These are phyloP conservation scores for Speoplatyrhinus poulsoni DNA, from an alignment of 2,113 vertebrate genomes.

Conservation along the genomic window DNA sequence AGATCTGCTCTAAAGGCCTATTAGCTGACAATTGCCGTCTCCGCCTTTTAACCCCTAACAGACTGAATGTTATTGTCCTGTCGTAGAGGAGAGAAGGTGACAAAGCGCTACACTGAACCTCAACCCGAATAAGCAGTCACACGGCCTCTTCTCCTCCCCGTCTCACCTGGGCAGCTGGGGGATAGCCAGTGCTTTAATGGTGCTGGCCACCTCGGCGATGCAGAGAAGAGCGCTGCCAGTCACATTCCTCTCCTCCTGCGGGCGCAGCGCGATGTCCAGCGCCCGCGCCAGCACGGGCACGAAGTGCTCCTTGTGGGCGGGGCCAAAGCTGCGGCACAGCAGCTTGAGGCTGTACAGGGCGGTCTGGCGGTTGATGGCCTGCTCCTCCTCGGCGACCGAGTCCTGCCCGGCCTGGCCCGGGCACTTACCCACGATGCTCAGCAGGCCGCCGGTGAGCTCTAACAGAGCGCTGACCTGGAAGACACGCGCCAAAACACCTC, in stretches of 20 bases:
- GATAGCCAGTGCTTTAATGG: constrained; percentile 84
- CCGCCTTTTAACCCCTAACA: too few species aligned
- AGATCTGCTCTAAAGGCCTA: too few species aligned
- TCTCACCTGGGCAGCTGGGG: constrained; percentile 89
- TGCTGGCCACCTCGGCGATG: constrained; percentile 83
- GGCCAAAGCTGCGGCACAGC: constrained; percentile 88
- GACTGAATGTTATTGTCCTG: too few species aligned
- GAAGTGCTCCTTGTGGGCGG: constrained; percentile 75
- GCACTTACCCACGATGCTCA: constrained; percentile 75
- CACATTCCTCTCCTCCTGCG: constrained; percentile 88
- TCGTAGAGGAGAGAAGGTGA: too few species aligned
- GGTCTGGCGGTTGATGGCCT: constrained; percentile 91
- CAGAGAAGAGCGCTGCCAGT: constrained; percentile 90
- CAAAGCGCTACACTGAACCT: too few species aligned
- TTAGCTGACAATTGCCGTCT: too few species aligned
- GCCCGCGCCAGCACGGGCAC: constrained; percentile 79
- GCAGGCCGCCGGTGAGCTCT: constrained; percentile 81
- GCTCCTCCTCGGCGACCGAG: constrained; percentile 80
- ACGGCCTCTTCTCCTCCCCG: background rate
- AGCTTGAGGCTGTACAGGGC: constrained; percentile 94
- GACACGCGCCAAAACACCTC: background rate
- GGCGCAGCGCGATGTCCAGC: constrained; percentile 74
- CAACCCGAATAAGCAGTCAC: too few species aligned
- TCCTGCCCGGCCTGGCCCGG: constrained; percentile 26
- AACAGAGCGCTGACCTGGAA: constrained; percentile 82